Conservation (phyloP, 2,113 vertebrate genomes). For the Eupsittula cactorum region DNA sequence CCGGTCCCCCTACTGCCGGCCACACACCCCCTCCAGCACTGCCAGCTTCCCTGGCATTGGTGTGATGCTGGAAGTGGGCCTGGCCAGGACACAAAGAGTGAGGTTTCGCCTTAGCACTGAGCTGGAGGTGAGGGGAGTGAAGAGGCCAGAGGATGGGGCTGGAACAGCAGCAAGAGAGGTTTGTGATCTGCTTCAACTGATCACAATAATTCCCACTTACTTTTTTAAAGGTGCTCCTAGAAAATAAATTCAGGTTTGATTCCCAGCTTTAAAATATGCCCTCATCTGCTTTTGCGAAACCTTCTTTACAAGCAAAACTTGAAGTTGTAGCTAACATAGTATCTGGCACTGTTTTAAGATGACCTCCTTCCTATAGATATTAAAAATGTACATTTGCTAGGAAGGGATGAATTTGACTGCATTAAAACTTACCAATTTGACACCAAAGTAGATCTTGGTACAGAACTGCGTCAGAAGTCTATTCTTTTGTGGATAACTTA, state of each 20-base stretch:
- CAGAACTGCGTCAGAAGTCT: background rate
- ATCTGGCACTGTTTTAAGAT: background rate
- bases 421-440: background rate
- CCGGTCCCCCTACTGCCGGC: background rate
- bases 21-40: accelerated
- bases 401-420: background rate
- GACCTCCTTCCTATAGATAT: background rate
- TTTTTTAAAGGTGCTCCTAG: background rate
- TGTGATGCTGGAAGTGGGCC: background rate
- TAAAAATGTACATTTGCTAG: background rate
- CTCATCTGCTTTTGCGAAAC: background rate
- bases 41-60: background rate
- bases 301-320: background rate
- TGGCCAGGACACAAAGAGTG: background rate
- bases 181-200: background rate
- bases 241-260: background rate
- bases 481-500: slow-evolving; percentile 9
- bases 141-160: background rate
- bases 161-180: background rate
- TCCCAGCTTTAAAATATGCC: background rate
- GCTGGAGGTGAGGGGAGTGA: background rate
- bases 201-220: accelerated
- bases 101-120: background rate
- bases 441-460: background rate
- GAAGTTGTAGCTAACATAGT: background rate